Evolutionary conservation across 2,797 vertebrate species (phyloP), one percentile per base, ranked within the genome.

Genomic region (Passerculus sandwichensis): DNA sequence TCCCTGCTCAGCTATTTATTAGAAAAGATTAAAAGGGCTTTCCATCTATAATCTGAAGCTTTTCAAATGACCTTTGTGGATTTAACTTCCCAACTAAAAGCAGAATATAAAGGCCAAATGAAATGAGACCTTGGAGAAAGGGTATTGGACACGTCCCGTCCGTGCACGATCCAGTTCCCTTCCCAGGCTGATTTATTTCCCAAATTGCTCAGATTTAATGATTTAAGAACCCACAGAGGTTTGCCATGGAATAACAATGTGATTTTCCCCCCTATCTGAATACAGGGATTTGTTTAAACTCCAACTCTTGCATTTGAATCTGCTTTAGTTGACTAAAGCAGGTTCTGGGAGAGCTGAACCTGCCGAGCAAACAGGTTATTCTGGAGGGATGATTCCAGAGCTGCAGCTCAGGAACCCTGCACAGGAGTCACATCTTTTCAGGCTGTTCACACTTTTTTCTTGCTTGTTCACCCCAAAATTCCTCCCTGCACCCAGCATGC

Each of bases 1-100:
- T 87, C 91, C 65, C 75, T 57, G 42, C 89, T 94, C 91, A 80
- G 87, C 72, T 92, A 34, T 91, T 93, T 92, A 96, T 77, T 87
- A 93, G 86, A 61, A 95, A 93, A 93, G 93, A 95, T 94, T 96
- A 88, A 92, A 93, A 93, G 30, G 59, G 72, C 57, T 94, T 95
- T 89, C 72, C 30, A 34, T 57, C 79, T 60, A 47, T 71, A 94
- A 94, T 77, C 94, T 73, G 69, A 87, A 77, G 74, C 69, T 95
- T 96, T 95, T 76, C 83, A 82, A 94, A 85, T 61, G 64, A 89
- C 88, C 86, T 94, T 72, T 64, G 54, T 84, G 59, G 73, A 85
- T 91, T 89, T 80, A 80, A 74, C 60, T 91, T 80, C 60, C 50
- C 61, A 74, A 44, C 40, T 44, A 50, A 80, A 79, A 81, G 76